These are phyloP conservation scores for Drosophila rhopaloa DNA, from an alignment of 1,140 invertebrate species.

Conservation along the genomic window DNA sequence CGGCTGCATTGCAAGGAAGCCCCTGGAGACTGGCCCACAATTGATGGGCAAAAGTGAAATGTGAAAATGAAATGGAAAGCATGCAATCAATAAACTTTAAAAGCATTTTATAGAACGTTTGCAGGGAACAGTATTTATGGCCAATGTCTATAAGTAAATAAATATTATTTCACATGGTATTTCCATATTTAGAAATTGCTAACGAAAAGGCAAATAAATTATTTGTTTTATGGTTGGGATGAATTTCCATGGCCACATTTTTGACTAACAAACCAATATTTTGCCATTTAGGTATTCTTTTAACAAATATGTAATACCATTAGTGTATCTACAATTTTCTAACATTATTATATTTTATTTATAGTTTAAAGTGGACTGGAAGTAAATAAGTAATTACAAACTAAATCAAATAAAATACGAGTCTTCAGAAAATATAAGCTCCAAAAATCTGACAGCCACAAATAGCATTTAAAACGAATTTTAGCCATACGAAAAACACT, in stretches of 20 bases:
- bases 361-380: too few species aligned
- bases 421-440: too few species aligned
- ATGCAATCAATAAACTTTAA: slow-evolving; percentile 23
- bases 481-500: too few species aligned
- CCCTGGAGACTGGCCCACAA: slow-evolving; percentile 11
- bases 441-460: not conserved
- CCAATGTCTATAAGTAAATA: slow-evolving; percentile 7
- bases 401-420: too few species aligned
- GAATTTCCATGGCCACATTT: not conserved
- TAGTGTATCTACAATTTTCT: too few species aligned
- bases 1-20: slow-evolving; percentile 13
- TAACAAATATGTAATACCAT: too few species aligned
- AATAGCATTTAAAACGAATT: slow-evolving; percentile 1
- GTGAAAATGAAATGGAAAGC: slow-evolving; percentile 14
- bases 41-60: slow-evolving; percentile 7
- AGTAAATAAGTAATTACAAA: too few species aligned
- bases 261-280: not conserved
- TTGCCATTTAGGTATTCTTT: not conserved
- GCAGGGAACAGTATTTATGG: not conserved
- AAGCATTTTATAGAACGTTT: slow-evolving; percentile 1
- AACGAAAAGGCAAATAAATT: not conserved
- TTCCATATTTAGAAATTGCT: slow-evolving; percentile 5
- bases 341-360: too few species aligned
- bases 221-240: not conserved
- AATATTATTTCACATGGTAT: slow-evolving; percentile 3